phyloP scores from a whole-genome alignment of 2,797 vertebrate genomes.

The Delichon dasypus region DNA sequence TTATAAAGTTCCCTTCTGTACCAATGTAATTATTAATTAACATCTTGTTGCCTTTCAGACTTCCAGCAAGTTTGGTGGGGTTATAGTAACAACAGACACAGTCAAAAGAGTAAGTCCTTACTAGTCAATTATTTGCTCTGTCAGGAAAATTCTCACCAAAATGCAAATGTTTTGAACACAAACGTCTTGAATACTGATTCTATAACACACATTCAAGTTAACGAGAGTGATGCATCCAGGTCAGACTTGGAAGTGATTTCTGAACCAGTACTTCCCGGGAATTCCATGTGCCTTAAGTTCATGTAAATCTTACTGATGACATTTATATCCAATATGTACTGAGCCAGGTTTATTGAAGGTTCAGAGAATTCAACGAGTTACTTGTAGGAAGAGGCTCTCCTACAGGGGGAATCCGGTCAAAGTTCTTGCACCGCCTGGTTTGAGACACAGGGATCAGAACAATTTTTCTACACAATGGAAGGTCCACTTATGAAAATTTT shows the following conservation, averaged over 20 bases:
- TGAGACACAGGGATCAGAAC: neutral
- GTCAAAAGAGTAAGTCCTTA: neutral
- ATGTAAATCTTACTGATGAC: neutral
- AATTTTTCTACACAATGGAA: neutral
- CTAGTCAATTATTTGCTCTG: slow-evolving; percentile 2
- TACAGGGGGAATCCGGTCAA: neutral
- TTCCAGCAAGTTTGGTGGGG: neutral
- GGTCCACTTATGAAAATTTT: neutral
- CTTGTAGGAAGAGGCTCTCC: neutral
- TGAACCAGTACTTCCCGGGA: neutral
- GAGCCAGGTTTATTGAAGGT: neutral
- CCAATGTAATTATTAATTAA: neutral
- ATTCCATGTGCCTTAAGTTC: neutral
- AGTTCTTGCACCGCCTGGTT: neutral
- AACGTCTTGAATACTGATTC: neutral
- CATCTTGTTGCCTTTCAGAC: neutral
- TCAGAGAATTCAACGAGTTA: neutral
- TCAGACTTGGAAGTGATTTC: slow-evolving; percentile 7
- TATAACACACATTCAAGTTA: neutral
- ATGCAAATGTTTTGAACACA: neutral
- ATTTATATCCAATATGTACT: neutral
- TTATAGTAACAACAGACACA: neutral
- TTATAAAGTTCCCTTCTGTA: neutral
- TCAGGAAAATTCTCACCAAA: neutral
- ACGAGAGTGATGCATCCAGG: slow-evolving; percentile 1